phyloP scores from a whole-genome alignment of 2,888 invertebrate genomes.

The Oxytorus armatus region DNA sequence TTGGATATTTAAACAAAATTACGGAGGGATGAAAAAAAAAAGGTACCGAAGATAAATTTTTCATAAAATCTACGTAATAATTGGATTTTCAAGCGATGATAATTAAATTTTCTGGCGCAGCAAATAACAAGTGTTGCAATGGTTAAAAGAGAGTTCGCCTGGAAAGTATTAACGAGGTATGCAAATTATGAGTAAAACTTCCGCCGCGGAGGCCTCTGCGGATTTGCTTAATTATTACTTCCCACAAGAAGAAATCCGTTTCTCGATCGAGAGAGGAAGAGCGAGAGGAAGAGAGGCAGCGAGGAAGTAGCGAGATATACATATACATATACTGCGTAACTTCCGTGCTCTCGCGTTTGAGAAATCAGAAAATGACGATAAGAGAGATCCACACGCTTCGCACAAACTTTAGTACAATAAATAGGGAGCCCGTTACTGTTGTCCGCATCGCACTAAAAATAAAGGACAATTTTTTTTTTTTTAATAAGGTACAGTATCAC shows the following conservation, averaged over 20 bases:
- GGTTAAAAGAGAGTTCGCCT: conserved; percentile 37
- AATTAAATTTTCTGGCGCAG: conserved; percentile 1
- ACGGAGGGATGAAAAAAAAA: too few species aligned
- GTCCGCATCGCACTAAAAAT: too few species aligned
- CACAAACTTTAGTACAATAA: too few species aligned
- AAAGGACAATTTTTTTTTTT: too few species aligned
- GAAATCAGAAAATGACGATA: conserved; percentile 48
- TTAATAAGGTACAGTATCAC: too few species aligned
- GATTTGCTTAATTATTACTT: conserved; percentile 55
- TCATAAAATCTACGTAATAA: background rate
- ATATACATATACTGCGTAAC: conserved; percentile 53
- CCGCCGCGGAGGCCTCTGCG: conserved; percentile 37
- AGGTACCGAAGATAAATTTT: too few species aligned
- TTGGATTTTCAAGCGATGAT: background rate
- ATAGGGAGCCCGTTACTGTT: too few species aligned
- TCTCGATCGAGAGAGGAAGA: conserved; percentile 33
- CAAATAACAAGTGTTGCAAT: conserved; percentile 18
- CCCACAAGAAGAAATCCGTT: conserved; percentile 42
- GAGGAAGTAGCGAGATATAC: conserved; percentile 44
- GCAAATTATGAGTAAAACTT: conserved; percentile 49
- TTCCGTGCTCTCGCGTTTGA: conserved; percentile 52
- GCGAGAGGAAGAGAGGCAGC: conserved; percentile 11
- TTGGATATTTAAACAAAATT: too few species aligned
- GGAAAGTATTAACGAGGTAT: conserved; percentile 49
- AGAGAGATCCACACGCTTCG: conserved; percentile 2